A percentile compares a stretch with the other conserved stretches of the same genome.
These are phyloP conservation scores for Notodonta dromedarius DNA, from an alignment of 2,888 invertebrate species.

Conservation along the genomic window DNA sequence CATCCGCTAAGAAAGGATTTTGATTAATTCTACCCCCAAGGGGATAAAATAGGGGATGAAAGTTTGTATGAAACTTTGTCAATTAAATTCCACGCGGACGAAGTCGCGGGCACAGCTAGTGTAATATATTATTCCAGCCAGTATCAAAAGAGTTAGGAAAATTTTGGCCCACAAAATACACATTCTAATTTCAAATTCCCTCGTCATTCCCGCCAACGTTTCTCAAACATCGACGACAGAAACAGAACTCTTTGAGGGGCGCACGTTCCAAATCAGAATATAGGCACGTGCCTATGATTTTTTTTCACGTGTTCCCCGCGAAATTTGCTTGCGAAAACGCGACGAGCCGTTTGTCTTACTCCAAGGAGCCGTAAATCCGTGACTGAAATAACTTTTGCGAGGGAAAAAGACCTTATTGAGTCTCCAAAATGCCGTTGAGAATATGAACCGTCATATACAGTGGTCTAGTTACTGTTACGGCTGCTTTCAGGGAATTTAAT, in stretches of 20 bases:
- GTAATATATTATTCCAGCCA: too few species aligned
- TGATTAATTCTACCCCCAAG: too few species aligned
- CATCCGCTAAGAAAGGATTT: too few species aligned
- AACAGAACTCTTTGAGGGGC: conserved; percentile 19
- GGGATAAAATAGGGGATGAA: too few species aligned
- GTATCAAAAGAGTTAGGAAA: too few species aligned
- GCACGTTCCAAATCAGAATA: conserved; percentile 35
- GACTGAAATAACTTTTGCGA: conserved; percentile 62
- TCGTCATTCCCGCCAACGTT: conserved; percentile 23
- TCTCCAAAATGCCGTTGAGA: conserved; percentile 43
- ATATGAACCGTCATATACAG: conserved; percentile 57
- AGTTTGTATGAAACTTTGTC: too few species aligned
- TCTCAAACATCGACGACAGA: conserved; percentile 22
- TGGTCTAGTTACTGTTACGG: conserved; percentile 13
- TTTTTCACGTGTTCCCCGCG: conserved; percentile 38
- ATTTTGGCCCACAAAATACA: neutral
- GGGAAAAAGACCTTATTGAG: conserved; percentile 52
- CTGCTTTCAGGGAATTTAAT: neutral
- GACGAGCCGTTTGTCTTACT: conserved; percentile 63
- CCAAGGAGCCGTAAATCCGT: conserved; percentile 63
- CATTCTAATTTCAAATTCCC: conserved; percentile 39
- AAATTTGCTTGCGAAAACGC: conserved; percentile 63
- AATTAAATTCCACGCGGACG: too few species aligned
- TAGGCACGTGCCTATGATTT: conserved; percentile 37
- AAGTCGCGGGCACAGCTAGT: too few species aligned